phyloP scores from a whole-genome alignment of 2,113 vertebrate genomes.

The Panurus biarmicus region DNA sequence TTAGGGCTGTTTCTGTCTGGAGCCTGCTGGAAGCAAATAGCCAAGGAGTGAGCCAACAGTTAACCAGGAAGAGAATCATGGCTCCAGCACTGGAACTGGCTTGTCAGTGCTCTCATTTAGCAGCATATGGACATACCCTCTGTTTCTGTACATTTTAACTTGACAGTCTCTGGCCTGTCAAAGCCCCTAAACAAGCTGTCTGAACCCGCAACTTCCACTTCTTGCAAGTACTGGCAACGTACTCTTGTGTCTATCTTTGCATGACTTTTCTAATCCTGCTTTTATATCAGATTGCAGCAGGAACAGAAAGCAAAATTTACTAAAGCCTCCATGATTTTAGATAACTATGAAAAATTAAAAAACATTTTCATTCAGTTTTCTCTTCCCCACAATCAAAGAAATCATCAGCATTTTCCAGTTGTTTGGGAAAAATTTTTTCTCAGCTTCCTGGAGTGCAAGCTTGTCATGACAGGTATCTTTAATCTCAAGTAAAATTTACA shows the following conservation, averaged over 20 bases:
- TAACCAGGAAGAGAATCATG: not conserved
- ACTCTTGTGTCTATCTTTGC: not conserved
- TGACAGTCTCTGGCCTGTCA: not conserved
- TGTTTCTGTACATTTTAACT: not conserved
- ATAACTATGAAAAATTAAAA: not conserved
- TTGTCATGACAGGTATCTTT: not conserved
- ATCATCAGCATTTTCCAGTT: not conserved
- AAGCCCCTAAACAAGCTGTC: not conserved
- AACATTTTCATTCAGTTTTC: not conserved
- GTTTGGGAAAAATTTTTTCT: not conserved
- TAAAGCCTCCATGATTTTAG: not conserved
- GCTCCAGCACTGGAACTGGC: not conserved
- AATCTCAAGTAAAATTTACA: not conserved
- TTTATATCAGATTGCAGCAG: not conserved
- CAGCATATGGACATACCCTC: not conserved
- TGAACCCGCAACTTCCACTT: not conserved
- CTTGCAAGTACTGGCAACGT: not conserved
- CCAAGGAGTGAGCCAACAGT: slow-evolving; percentile 15
- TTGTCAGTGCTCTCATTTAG: not conserved
- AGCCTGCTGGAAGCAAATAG: slow-evolving; percentile 35
- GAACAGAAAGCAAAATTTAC: not conserved
- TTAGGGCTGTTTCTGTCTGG: slow-evolving; percentile 45
- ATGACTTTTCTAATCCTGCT: not conserved
- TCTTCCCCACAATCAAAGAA: not conserved
- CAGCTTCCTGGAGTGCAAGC: not conserved